phyloP scores from a whole-genome alignment of 2,113 vertebrate genomes.

The Synodontis membranacea region DNA sequence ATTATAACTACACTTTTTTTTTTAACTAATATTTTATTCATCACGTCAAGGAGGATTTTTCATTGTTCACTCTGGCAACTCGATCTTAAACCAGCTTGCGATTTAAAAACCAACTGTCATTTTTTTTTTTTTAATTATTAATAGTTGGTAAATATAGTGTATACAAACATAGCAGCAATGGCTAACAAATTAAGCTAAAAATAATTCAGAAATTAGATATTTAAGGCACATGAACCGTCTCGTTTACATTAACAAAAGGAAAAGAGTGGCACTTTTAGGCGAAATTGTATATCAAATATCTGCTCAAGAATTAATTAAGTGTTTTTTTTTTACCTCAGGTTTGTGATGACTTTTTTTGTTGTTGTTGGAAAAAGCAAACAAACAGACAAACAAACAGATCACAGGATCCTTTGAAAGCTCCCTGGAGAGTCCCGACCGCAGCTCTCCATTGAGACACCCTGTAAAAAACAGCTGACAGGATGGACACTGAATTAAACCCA shows the following conservation, averaged over 20 bases:
- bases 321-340: conserved; percentile 45
- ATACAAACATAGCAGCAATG: not conserved
- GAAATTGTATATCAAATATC: no score
- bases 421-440: conserved; percentile 24
- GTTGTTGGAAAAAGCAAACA: no score
- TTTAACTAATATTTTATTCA: no score
- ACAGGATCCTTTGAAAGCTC: conserved; percentile 29
- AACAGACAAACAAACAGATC: no score
- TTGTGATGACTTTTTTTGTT: not conserved
- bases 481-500: not conserved
- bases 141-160: not conserved
- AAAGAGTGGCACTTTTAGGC: not conserved
- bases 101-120: not conserved
- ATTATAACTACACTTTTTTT: not conserved
- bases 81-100: not conserved
- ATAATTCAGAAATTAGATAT: no score
- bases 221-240: no score
- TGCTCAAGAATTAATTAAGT: no score
- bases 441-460: conserved; percentile 44
- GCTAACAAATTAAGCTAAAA: not conserved
- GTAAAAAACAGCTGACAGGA: not conserved
- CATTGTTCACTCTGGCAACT: not conserved
- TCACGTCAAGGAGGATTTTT: not conserved
- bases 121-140: not conserved
- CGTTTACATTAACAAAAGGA: not conserved